These are phyloP conservation scores for Drosophila funebris DNA, from an alignment of 1,140 invertebrate genomes.

Conservation along the genomic window DNA sequence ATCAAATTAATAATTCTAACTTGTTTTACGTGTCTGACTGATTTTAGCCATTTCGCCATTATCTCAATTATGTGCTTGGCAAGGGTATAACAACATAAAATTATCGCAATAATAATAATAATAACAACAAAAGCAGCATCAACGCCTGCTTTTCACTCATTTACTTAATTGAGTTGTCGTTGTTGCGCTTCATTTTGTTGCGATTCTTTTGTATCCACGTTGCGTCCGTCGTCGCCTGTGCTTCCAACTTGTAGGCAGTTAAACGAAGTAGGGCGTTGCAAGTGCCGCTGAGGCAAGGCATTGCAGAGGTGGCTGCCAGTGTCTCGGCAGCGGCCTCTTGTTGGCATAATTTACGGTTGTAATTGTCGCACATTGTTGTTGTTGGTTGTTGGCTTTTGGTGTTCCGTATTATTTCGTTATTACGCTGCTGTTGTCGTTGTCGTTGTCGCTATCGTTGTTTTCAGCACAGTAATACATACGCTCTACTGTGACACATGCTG, in stretches of 20 bases:
- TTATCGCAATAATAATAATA: conserved; percentile 8
- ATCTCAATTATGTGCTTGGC: background rate
- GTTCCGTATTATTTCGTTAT: conserved; percentile 39
- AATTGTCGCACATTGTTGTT: conserved; percentile 63
- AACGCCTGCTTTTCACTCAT: conserved; percentile 64
- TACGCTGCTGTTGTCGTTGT: conserved; percentile 27
- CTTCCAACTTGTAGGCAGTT: conserved; percentile 36
- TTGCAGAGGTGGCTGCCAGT: conserved; percentile 34
- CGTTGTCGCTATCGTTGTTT: conserved; percentile 12
- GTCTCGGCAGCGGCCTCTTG: conserved; percentile 37
- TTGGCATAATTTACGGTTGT: conserved; percentile 75
- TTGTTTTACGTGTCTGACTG: background rate
- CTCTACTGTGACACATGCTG: conserved; percentile 57
- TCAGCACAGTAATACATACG: conserved; percentile 21
- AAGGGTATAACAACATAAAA: conserved; percentile 4
- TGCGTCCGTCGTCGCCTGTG: background rate
- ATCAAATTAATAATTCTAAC: background rate
- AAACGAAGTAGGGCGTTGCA: background rate
- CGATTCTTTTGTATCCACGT: conserved; percentile 51
- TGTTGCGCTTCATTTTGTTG: conserved; percentile 54
- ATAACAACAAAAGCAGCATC: conserved; percentile 29
- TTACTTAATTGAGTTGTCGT: conserved; percentile 74
- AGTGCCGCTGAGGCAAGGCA: conserved; percentile 7
- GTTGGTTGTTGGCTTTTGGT: conserved; percentile 39
- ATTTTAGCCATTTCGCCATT: background rate